These are phyloP conservation scores for Dendrophyllia cribrosa DNA, from an alignment of 64 coral and sea anemone genomes.

Conservation along the genomic window DNA sequence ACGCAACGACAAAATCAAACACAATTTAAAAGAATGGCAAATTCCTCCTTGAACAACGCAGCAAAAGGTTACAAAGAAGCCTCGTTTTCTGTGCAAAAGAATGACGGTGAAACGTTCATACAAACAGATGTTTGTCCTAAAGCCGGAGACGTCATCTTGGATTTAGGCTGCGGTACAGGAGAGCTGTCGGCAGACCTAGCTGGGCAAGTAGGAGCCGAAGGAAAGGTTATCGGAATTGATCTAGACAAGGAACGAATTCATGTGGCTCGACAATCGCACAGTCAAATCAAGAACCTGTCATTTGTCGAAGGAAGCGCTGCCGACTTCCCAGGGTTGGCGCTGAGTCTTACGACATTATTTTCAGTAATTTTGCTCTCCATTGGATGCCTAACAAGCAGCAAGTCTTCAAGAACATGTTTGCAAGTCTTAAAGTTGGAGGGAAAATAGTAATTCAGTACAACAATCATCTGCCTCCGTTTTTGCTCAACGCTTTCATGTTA, in stretches of 20 bases:
- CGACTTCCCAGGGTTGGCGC: not conserved
- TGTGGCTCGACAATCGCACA: not conserved
- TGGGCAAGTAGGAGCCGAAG: not conserved
- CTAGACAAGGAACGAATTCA: conserved; percentile 15
- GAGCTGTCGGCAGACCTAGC: conserved; percentile 4
- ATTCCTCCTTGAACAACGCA: not conserved
- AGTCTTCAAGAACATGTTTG: conserved; percentile 7
- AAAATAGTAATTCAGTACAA: not conserved
- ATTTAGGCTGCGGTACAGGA: conserved; percentile 34
- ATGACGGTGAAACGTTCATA: not conserved
- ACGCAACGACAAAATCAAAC: too few relatives aligned
- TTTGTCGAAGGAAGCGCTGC: conserved; percentile 17
- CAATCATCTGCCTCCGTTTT: not conserved
- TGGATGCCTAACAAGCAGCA: conserved; percentile 33
- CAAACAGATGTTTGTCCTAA: not conserved
- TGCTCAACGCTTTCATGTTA: not conserved
- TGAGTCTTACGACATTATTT: conserved; percentile 12
- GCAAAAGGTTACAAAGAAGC: not conserved
- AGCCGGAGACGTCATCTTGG: not conserved
- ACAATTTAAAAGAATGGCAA: not conserved
- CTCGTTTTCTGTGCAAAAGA: not conserved
- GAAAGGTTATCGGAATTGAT: conserved; percentile 2
- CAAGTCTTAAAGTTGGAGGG: not conserved
- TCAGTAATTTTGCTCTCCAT: conserved; percentile 30
- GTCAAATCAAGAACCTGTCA: conserved; percentile 6